Percentiles rank a stretch among this genome's conserved stretches.
These are phyloP conservation scores for Melipona quadrifasciata DNA, from an alignment of 1,140 invertebrate species.

Conservation along the genomic window DNA sequence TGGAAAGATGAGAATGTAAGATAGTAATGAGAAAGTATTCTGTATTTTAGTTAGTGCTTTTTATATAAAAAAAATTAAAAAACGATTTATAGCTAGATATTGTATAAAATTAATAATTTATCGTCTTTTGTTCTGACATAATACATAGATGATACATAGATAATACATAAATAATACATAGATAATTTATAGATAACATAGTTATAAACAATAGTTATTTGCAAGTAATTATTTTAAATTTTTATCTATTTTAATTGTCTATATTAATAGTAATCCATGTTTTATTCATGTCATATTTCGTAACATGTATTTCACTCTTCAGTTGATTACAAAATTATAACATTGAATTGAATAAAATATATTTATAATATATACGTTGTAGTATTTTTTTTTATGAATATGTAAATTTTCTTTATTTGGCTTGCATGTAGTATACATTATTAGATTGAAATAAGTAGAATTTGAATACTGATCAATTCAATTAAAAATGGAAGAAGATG, in stretches of 20 bases:
- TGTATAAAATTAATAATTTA: not conserved
- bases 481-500: conserved; percentile 70
- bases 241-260: not conserved
- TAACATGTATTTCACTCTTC: not conserved
- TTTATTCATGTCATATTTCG: not conserved
- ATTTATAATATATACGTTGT: not conserved
- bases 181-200: too few relatives aligned
- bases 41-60: conserved; percentile 6
- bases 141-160: too few relatives aligned
- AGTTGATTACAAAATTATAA: not conserved
- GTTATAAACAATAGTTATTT: too few relatives aligned
- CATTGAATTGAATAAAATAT: not conserved
- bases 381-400: conserved; percentile 2
- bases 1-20: conserved; percentile 28
- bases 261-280: not conserved
- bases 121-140: not conserved
- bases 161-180: too few relatives aligned
- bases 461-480: conserved; percentile 42
- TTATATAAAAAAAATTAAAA: not conserved
- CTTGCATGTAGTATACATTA: conserved; percentile 51
- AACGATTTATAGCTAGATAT: not conserved
- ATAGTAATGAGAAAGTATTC: too few relatives aligned
- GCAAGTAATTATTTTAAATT: too few relatives aligned
- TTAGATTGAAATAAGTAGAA: conserved; percentile 45
- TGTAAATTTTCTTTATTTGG: conserved; percentile 29